These are phyloP conservation scores for Cheumatopsyche charites DNA, from an alignment of 1,140 invertebrate genomes.

Conservation along the genomic window DNA sequence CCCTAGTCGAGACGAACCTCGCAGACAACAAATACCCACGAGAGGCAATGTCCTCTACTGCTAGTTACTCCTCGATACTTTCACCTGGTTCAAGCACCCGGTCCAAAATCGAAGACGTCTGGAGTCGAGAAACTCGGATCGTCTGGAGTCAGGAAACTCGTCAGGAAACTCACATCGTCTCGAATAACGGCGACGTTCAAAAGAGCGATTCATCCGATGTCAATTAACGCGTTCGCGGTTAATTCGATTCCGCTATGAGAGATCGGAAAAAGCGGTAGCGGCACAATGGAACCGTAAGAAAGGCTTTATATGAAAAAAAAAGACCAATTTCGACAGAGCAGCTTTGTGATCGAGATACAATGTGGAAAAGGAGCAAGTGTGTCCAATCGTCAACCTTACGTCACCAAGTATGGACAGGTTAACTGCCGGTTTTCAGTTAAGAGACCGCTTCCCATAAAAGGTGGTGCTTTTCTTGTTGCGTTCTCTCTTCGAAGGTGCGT, in stretches of 20 bases:
- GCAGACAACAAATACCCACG: constrained; percentile 30
- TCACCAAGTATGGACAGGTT: neutral
- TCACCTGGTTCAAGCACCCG: constrained; percentile 1
- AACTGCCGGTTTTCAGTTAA: constrained; percentile 29
- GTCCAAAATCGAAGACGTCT: no score
- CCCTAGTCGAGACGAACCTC: neutral
- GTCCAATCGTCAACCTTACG: constrained; percentile 8
- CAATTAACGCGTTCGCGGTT: no score
- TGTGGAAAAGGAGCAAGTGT: neutral
- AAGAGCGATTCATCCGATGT: no score
- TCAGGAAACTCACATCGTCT: no score
- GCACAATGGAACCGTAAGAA: constrained; percentile 7
- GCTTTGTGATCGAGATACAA: no score
- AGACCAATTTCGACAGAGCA: no score
- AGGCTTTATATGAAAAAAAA: neutral
- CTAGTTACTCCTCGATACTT: constrained; percentile 16
- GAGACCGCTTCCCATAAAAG: constrained; percentile 30
- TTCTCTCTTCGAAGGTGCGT: neutral
- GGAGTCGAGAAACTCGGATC: no score
- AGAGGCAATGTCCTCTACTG: constrained; percentile 19
- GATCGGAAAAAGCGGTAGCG: neutral
- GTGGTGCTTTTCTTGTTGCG: constrained; percentile 22
- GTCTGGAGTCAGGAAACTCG: no score
- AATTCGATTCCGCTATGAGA: no score
- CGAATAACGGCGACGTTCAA: no score